Base-by-base conservation (phyloP, 2,888 invertebrate genomes). In the Fissipunctia ypsillon region DNA sequence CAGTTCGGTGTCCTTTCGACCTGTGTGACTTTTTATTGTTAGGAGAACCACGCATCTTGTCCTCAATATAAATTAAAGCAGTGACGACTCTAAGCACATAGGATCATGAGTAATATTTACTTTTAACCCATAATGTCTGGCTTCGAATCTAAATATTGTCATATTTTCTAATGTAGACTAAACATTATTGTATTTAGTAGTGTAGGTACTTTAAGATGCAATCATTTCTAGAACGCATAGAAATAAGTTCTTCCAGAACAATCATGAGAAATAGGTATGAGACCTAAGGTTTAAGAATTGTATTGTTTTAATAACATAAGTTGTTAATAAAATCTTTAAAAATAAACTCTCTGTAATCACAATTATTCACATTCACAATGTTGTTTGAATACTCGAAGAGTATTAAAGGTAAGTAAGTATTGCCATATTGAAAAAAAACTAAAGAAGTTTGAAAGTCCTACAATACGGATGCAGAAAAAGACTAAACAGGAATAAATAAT, bases 241-340 rank as follows among this genome's bases (percentile, higher is more conserved):
- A 54, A 28, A 54, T 54, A 54, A 25, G 28, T 54, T 19, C 9
- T 41, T 28, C 9, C 31, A n/a, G 22, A 43, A 25, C 45, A 75
- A 73, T 54, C 5, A 31, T 35, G 31, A 22, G n/a, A 28, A 14
- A 73, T 52, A 41, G 2, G 14, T 65, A 35, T 12, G 28, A 25
- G 3, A 56, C 10, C 3, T 31, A 48, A 41, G 10, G 45, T 22
- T 54, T 22, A n/a, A 22, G 12, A 22, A 31, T 38, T 57, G 22
- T 19, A 59, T 59, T 75, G 45, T 69, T 75, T 75, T 45, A 76
- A 38, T 31, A 75, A 77, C 45, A 69, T 57, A 43, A 60, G 35
- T 38, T n/a, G 1, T 16, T 14, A 35, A 41, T 31, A 35, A 31
- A 38, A 43, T 9, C 28, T 67, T 57, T 43, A 19, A 38, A 59